A percentile compares a stretch with the other conserved stretches of the same genome.
Evolutionary conservation across 2,113 vertebrate species (phyloP).

Genomic region (Chaetops frenatus): DNA sequence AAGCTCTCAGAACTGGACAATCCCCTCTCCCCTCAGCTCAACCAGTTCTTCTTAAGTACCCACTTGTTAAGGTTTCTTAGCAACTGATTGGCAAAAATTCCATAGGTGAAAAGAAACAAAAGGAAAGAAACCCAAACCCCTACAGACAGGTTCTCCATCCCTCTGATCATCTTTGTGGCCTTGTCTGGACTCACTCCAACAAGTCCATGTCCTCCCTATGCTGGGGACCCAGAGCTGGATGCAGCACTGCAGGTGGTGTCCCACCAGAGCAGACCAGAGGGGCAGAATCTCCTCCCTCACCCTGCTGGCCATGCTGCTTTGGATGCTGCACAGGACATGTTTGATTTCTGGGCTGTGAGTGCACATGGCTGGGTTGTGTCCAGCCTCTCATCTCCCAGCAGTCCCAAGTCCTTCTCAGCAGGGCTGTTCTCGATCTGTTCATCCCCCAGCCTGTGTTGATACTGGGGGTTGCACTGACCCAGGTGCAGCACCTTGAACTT

Average conservation of each 20-base stretch:
- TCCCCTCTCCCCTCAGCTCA: no score
- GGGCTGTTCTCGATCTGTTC: neutral
- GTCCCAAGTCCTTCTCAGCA: neutral
- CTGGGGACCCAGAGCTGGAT: neutral
- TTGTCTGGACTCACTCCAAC: accelerated
- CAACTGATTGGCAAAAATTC: no score
- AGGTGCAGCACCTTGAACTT: neutral
- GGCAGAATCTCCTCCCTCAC: neutral
- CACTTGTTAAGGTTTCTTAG: no score
- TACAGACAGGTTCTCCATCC: neutral
- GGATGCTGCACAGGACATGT: accelerated
- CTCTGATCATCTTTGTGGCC: neutral
- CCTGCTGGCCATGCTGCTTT: accelerated
- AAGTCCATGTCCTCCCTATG: neutral
- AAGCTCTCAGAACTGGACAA: no score
- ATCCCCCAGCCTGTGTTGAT: neutral
- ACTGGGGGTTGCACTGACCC: accelerated
- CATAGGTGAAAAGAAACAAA: no score
- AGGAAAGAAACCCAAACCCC: no score
- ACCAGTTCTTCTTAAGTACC: no score
- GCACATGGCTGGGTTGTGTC: neutral
- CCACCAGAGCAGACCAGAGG: no score
- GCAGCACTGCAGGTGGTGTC: accelerated
- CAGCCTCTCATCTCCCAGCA: neutral
- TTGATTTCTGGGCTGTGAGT: neutral